These are phyloP conservation scores for Mesocentrotus franciscanus DNA, from an alignment of 53 echinoderm and acorn worm species.

Conservation along the genomic window DNA sequence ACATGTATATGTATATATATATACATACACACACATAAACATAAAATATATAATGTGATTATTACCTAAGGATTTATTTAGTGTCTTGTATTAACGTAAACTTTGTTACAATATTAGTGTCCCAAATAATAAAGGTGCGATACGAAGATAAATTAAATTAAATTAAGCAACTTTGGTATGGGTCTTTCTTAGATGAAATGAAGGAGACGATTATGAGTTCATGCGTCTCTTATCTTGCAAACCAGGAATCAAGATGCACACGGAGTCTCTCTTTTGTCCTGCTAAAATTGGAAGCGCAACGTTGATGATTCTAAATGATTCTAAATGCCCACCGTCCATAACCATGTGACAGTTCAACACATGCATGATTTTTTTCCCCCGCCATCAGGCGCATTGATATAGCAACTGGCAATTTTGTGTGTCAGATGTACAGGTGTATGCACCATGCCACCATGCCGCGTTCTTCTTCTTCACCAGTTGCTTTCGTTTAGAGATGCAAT, in stretches of 20 bases:
- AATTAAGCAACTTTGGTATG: neutral
- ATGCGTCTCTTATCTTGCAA: too few relatives aligned
- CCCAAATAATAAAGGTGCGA: too few relatives aligned
- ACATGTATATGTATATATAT: too few relatives aligned
- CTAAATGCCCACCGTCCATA: neutral
- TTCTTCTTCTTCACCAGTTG: neutral
- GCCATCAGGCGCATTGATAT: neutral
- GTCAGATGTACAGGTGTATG: slow-evolving; percentile 15
- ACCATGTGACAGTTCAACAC: neutral
- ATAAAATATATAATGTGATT: too few relatives aligned
- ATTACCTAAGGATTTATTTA: too few relatives aligned
- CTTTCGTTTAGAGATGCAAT: neutral
- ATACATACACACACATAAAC: too few relatives aligned
- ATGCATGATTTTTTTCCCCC: neutral
- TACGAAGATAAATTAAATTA: neutral
- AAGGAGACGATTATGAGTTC: neutral
- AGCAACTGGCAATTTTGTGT: neutral
- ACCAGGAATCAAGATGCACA: too few relatives aligned
- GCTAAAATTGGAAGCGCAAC: neutral
- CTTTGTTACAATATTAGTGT: too few relatives aligned
- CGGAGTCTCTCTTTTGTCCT: neutral
- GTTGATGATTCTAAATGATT: neutral
- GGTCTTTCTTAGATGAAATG: neutral
- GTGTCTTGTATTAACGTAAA: too few relatives aligned
- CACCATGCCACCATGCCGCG: neutral